phyloP scores from a whole-genome alignment of 1,140 invertebrate species.

The Paraescarpia echinospica region DNA sequence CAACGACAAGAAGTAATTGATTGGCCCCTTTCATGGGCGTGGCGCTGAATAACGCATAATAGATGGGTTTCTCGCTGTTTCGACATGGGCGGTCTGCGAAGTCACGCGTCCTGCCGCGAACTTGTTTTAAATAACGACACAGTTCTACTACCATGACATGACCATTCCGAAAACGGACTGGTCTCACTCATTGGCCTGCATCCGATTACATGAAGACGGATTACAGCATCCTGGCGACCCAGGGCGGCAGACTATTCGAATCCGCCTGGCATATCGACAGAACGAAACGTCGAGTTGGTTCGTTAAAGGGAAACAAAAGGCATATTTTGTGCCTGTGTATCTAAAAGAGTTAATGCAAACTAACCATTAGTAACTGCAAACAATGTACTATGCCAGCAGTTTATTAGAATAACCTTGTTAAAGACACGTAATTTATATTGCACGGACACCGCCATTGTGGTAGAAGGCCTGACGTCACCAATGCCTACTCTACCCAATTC shows the following conservation, averaged over 20 bases:
- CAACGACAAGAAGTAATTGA: not conserved
- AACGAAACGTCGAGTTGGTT: not conserved
- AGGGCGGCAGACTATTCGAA: not conserved
- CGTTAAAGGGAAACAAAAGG: too few species aligned
- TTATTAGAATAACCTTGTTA: too few species aligned
- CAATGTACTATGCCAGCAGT: too few species aligned
- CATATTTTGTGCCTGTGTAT: too few species aligned
- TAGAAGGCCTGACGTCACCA: too few species aligned
- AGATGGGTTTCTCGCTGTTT: not conserved
- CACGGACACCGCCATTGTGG: too few species aligned
- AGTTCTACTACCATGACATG: not conserved
- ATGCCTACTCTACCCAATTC: too few species aligned
- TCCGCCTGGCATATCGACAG: too few species aligned
- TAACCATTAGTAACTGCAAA: too few species aligned
- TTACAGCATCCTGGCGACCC: not conserved
- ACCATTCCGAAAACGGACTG: not conserved
- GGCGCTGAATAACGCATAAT: not conserved
- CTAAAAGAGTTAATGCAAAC: too few species aligned
- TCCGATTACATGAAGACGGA: not conserved
- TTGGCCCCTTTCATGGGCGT: not conserved
- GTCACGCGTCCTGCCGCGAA: not conserved
- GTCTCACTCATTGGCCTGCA: not conserved
- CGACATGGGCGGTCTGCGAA: not conserved
- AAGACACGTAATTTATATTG: too few species aligned
- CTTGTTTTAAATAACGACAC: not conserved